These are phyloP conservation scores for Siderastrea radians DNA, from an alignment of 92 coral and sea anemone genomes.

Conservation along the genomic window DNA sequence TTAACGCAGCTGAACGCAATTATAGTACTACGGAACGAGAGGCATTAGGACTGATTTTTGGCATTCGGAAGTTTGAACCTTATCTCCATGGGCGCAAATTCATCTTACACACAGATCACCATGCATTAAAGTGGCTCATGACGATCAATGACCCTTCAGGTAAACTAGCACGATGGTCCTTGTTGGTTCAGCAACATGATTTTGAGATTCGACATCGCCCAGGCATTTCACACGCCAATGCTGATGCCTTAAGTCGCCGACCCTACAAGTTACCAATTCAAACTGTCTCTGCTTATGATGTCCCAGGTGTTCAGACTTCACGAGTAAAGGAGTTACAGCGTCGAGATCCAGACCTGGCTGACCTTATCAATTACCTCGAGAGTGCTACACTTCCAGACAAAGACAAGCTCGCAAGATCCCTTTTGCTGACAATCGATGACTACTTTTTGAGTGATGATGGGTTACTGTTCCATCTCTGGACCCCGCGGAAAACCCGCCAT, in stretches of 20 bases:
- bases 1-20: slow-evolving; percentile 62
- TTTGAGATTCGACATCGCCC: slow-evolving; percentile 67
- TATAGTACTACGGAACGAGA: slow-evolving; percentile 68
- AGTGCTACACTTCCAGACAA: slow-evolving; percentile 37
- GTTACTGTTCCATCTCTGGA: slow-evolving; percentile 57
- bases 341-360: slow-evolving; percentile 50
- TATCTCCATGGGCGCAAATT: slow-evolving; percentile 59
- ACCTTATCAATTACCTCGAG: slow-evolving; percentile 51
- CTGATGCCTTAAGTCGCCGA: slow-evolving; percentile 72
- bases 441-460: slow-evolving; percentile 62
- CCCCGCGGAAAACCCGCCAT: slow-evolving; percentile 11
- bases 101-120: slow-evolving; percentile 62
- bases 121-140: slow-evolving; percentile 61
- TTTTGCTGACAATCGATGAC: slow-evolving; percentile 48
- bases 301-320: slow-evolving; percentile 22
- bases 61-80: slow-evolving; percentile 47
- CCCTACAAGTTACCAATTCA: neutral
- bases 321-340: slow-evolving; percentile 52
- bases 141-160: slow-evolving; percentile 40
- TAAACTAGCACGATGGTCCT: slow-evolving; percentile 58
- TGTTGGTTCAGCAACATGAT: slow-evolving; percentile 44
- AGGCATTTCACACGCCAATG: slow-evolving; percentile 55
- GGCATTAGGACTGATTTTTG: slow-evolving; percentile 57
- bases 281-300: slow-evolving; percentile 4
- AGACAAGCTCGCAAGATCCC: slow-evolving; percentile 7